phyloP scores from a whole-genome alignment of 2,113 vertebrate species.

The Heterotilapia buettikoferi region DNA sequence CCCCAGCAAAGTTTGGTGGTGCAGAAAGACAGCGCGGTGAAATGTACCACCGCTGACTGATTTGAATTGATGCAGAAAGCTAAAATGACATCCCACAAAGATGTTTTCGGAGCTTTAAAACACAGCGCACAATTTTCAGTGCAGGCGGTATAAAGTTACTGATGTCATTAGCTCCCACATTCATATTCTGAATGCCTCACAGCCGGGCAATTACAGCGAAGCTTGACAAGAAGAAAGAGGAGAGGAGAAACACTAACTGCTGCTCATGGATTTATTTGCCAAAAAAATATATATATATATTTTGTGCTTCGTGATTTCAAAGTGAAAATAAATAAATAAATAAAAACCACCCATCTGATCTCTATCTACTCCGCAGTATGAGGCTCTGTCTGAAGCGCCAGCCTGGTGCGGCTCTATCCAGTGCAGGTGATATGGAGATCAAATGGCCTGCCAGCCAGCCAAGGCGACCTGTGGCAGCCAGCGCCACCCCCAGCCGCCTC shows the following conservation, averaged over 20 bases:
- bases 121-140: background rate
- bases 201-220: background rate
- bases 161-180: constrained; percentile 9
- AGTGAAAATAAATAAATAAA: background rate
- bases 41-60: background rate
- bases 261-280: background rate
- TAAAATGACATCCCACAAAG: background rate
- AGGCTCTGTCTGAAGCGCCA: constrained; percentile 14
- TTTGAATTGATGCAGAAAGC: background rate
- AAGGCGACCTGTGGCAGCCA: constrained; percentile 52
- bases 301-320: background rate
- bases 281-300: rapidly evolving
- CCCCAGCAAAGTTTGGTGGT: background rate
- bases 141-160: background rate
- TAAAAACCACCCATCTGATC: background rate
- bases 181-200: background rate
- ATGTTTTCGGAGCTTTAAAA: background rate
- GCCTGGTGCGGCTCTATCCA: constrained; percentile 9
- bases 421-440: constrained; percentile 54
- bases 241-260: background rate
- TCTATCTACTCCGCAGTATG: background rate
- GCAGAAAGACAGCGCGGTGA: background rate
- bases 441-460: constrained; percentile 46
- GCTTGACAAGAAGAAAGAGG: background rate
- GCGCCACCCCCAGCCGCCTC: constrained; percentile 59